Evolutionary conservation across 2,113 vertebrate species (phyloP).

Genomic region (Madoqua kirkii): DNA sequence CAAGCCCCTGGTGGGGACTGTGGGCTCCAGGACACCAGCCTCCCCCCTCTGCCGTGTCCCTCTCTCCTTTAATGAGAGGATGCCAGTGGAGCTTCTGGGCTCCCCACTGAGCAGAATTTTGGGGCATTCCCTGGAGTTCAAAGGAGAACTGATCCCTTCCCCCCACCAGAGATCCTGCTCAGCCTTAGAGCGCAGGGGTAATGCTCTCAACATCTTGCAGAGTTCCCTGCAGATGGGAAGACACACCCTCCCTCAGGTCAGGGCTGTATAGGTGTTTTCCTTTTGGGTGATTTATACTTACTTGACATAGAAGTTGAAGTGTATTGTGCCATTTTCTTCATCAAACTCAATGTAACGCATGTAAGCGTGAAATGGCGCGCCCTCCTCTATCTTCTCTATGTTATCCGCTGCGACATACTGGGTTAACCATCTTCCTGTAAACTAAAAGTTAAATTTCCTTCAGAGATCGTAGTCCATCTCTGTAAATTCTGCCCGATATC

Average conservation of each 20-base stretch:
- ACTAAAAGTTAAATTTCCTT: neutral
- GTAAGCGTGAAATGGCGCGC: rapidly evolving
- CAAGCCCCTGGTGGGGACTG: neutral
- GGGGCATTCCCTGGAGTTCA: neutral
- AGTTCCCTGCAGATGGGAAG: neutral
- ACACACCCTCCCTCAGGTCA: neutral
- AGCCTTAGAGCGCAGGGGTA: rapidly evolving
- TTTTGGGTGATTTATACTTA: neutral
- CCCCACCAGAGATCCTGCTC: neutral
- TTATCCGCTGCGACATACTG: rapidly evolving
- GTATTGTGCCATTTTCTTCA: neutral
- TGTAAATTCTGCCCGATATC: neutral
- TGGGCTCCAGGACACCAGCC: rapidly evolving
- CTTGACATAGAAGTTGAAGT: rapidly evolving
- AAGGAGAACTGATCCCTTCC: too few species aligned
- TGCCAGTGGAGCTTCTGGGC: too few species aligned
- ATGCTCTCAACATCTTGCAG: neutral
- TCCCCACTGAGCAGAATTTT: neutral
- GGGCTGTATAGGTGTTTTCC: neutral
- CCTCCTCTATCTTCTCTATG: neutral
- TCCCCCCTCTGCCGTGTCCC: rapidly evolving
- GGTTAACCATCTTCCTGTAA: neutral
- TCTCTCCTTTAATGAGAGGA: neutral
- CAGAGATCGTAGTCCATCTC: neutral
- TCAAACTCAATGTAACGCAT: neutral